These are phyloP conservation scores for Ptychodera flava DNA, from an alignment of 35 echinoderm and acorn worm species.

Conservation along the genomic window DNA sequence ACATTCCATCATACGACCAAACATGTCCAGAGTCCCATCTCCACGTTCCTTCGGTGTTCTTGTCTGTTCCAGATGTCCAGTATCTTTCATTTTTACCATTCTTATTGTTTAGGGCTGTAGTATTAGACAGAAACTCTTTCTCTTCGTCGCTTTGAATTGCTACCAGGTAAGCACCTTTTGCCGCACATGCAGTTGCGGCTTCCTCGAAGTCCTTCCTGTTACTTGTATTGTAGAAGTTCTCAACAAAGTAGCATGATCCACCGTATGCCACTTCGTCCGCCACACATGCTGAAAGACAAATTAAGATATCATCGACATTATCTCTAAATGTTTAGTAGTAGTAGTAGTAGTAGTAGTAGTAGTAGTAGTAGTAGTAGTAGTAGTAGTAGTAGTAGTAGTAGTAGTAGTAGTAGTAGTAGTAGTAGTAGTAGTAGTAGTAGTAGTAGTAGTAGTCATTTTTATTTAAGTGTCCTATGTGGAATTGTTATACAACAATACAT, in stretches of 20 bases:
- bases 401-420: too few relatives aligned
- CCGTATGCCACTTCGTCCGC: neutral
- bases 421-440: too few relatives aligned
- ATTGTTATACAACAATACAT: too few relatives aligned
- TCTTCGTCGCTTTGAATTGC: neutral
- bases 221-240: neutral
- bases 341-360: too few relatives aligned
- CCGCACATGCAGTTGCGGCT: neutral
- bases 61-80: neutral
- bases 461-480: too few relatives aligned
- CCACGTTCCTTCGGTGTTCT: neutral
- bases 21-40: neutral
- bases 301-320: too few relatives aligned
- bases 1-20: neutral
- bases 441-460: too few relatives aligned
- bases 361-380: too few relatives aligned
- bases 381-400: too few relatives aligned
- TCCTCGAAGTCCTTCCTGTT: neutral
- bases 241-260: neutral
- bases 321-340: too few relatives aligned
- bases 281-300: neutral
- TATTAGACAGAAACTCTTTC: neutral
- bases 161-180: neutral
- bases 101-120: neutral
- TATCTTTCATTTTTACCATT: too few relatives aligned